Evolutionary conservation across 2,113 vertebrate genomes (phyloP).

Genomic region (Microcebus lehilahytsara): DNA sequence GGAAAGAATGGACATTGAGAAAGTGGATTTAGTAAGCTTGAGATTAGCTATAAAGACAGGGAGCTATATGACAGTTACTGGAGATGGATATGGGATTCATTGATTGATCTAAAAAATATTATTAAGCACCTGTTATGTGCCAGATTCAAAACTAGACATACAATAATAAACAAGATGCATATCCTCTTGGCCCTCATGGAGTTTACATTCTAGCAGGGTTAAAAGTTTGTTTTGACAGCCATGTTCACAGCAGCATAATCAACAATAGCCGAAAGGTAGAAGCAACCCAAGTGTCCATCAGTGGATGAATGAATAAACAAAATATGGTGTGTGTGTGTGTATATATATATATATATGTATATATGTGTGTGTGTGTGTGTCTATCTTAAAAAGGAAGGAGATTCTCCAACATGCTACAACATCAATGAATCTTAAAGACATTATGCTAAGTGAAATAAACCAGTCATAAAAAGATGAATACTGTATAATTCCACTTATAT

Average conservation of each 20-base stretch:
- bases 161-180: not conserved
- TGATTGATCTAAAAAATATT: not conserved
- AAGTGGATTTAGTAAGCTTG: not conserved
- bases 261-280: not conserved
- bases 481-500: not conserved
- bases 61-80: not conserved
- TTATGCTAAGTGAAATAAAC: not conserved
- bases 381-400: not conserved
- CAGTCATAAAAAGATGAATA: not conserved
- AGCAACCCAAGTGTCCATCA: not conserved
- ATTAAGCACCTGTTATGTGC: not conserved
- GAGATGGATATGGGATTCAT: not conserved
- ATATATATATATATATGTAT: no score
- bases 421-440: not conserved
- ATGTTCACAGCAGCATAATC: not conserved
- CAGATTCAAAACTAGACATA: not conserved
- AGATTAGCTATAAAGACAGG: not conserved
- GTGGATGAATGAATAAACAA: not conserved
- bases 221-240: not conserved
- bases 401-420: not conserved
- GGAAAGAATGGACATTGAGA: not conserved
- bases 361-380: not conserved
- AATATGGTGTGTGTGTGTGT: not conserved
- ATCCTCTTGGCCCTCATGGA: not conserved
- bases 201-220: not conserved